Conservation (phyloP, 2,113 vertebrate species). For the western clawed frog (Xenopus tropicalis) region UCB_Xtro_10.0 CM004444.2:89366501-89367000, state of each 20-base stretch:
- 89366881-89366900: too few species aligned
- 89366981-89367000: too few species aligned
- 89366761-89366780: too few species aligned
- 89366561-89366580: slow-evolving; percentile 30
- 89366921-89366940: too few species aligned
- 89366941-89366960: too few species aligned
- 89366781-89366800: too few species aligned
- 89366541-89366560: slow-evolving; percentile 14
- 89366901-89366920: too few species aligned
- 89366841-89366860: not conserved
- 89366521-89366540: slow-evolving; percentile 17
- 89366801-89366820: too few species aligned
- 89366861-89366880: too few species aligned
- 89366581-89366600: slow-evolving; percentile 15
- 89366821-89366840: too few species aligned
- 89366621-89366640: not conserved
- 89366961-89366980: too few species aligned
- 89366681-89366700: not conserved
- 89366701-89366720: not conserved
- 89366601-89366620: slow-evolving; percentile 24
- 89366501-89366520: slow-evolving; percentile 23
- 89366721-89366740: not conserved
- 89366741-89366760: too few species aligned
- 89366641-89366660: not conserved
- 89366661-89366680: not conserved